phyloP scores from a whole-genome alignment of 2,888 invertebrate genomes.

The Erpobdella octoculata region DNA sequence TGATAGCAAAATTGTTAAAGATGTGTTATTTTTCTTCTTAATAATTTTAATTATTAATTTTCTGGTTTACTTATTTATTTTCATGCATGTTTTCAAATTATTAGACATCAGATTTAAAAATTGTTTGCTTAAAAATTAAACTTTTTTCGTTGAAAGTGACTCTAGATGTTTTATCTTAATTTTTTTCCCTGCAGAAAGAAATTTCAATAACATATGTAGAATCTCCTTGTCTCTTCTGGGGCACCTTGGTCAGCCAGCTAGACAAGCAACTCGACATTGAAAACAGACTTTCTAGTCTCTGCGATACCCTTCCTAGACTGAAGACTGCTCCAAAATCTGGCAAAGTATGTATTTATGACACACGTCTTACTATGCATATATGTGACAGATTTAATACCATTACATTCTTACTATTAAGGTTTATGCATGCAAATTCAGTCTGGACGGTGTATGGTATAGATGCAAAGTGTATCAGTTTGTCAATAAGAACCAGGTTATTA shows the following conservation, averaged over 20 bases:
- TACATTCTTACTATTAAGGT: neutral
- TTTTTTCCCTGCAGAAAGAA: constrained; percentile 14
- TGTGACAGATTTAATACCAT: neutral
- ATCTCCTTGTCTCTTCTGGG: constrained; percentile 25
- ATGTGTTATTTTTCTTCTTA: neutral
- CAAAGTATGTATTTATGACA: neutral
- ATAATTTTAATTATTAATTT: neutral
- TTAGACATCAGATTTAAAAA: no score
- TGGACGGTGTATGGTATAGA: constrained; percentile 16
- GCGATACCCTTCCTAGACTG: constrained; percentile 17
- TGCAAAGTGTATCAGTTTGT: constrained; percentile 12
- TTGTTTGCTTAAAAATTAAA: no score
- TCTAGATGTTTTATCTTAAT: no score
- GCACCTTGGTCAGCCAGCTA: constrained; percentile 16
- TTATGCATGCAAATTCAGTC: constrained; percentile 19
- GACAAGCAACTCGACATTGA: constrained; percentile 24
- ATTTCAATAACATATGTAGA: constrained; percentile 23
- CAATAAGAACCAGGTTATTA: constrained; percentile 12
- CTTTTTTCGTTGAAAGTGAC: no score
- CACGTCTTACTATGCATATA: neutral
- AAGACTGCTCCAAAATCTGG: constrained; percentile 4
- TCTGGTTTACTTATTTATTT: no score
- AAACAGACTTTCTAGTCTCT: constrained; percentile 19
- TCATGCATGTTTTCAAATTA: no score
- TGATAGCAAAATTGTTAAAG: no score